Conservation (phyloP, 2,113 vertebrate genomes). For the Neotoma lepida region DNA sequence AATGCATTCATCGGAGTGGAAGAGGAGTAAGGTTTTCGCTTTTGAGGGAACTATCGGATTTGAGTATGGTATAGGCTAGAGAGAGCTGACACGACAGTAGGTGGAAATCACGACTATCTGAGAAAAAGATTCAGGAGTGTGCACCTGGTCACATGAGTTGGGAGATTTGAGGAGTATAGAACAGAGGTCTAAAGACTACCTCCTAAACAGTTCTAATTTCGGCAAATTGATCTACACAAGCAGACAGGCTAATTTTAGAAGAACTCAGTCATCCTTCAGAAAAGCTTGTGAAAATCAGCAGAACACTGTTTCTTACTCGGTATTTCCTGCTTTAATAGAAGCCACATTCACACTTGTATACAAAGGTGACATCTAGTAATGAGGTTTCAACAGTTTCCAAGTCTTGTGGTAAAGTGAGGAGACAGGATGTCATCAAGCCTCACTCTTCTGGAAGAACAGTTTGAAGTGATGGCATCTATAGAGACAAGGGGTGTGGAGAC, state of each 20-base stretch:
- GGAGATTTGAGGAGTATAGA: neutral
- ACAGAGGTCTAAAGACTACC: slow-evolving; percentile 36
- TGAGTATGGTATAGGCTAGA: neutral
- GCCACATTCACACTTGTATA: neutral
- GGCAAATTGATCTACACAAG: slow-evolving; percentile 45
- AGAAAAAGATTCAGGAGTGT: neutral
- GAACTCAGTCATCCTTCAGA: slow-evolving; percentile 50
- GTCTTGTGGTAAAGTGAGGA: slow-evolving; percentile 15
- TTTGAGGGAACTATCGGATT: neutral
- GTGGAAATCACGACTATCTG: neutral
- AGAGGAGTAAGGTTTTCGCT: neutral
- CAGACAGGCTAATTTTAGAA: slow-evolving; percentile 57
- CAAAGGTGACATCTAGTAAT: slow-evolving; percentile 14
- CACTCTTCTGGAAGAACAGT: slow-evolving; percentile 7
- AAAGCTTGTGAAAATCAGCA: slow-evolving; percentile 49
- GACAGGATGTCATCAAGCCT: neutral
- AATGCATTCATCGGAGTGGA: neutral
- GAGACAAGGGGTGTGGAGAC: neutral
- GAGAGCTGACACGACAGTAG: neutral
- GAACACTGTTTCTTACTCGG: neutral
- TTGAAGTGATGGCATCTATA: neutral
- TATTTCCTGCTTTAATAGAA: slow-evolving; percentile 29
- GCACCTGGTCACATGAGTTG: neutral
- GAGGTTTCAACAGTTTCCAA: slow-evolving; percentile 42
- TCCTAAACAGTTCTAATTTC: slow-evolving; percentile 48